A percentile compares a stretch with the other conserved stretches of the same genome.
These are phyloP conservation scores for Archaeoteleia sp. DNA, from an alignment of 2,888 invertebrate species.

Conservation along the genomic window DNA sequence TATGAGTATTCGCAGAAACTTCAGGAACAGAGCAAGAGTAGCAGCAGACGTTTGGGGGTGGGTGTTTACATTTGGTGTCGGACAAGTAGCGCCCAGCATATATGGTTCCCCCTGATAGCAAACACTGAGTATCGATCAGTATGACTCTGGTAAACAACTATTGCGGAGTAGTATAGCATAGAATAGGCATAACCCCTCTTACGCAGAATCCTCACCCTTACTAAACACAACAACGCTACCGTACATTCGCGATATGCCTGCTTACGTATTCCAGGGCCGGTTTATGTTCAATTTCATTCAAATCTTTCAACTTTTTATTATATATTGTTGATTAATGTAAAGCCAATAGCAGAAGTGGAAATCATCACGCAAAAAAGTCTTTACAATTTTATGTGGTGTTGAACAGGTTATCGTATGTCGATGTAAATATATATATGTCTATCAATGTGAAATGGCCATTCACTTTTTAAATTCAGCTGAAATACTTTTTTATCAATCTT, in stretches of 20 bases:
- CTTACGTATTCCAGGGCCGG: constrained; percentile 66
- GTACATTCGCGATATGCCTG: constrained; percentile 66
- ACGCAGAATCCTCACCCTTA: constrained; percentile 54
- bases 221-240: constrained; percentile 59
- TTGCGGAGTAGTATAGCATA: constrained; percentile 70
- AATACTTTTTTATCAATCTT: too few relatives aligned
- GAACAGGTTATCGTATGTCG: too few relatives aligned
- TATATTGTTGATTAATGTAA: neutral
- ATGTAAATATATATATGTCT: too few relatives aligned
- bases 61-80: constrained; percentile 72
- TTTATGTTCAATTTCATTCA: constrained; percentile 45
- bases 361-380: too few relatives aligned
- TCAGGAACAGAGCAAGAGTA: constrained; percentile 24
- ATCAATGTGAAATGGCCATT: too few relatives aligned
- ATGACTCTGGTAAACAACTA: constrained; percentile 74
- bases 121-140: constrained; percentile 74
- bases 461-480: too few relatives aligned
- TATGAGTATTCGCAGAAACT: constrained; percentile 21
- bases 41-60: constrained; percentile 61
- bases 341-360: too few relatives aligned
- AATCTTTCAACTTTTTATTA: constrained; percentile 43
- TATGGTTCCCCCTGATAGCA: constrained; percentile 73
- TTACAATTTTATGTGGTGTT: too few relatives aligned
- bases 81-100: constrained; percentile 71
- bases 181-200: constrained; percentile 64